Percentiles rank a stretch among this genome's conserved stretches.
Conservation (phyloP, 1,140 invertebrate species). For the Caerostris darwini region DNA sequence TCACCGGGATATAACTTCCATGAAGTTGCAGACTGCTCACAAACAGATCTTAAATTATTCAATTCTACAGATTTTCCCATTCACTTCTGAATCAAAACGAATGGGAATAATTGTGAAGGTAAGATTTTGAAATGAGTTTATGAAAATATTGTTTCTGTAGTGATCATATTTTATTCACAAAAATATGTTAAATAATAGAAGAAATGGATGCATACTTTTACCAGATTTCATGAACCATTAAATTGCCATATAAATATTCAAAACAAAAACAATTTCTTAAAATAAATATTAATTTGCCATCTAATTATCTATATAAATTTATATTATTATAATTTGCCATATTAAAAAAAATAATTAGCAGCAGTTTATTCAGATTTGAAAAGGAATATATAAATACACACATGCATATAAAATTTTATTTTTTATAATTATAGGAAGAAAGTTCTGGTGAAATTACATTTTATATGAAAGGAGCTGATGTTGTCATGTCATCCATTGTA, state of each 20-base stretch:
- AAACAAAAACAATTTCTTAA: no score
- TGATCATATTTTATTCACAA: neutral
- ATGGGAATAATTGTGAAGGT: slow-evolving; percentile 99
- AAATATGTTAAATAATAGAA: no score
- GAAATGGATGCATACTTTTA: no score
- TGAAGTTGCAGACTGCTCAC: slow-evolving; percentile 90
- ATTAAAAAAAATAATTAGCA: no score
- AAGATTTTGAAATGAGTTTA: slow-evolving; percentile 47
- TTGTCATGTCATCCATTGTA: slow-evolving; percentile 95
- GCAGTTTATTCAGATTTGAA: no score
- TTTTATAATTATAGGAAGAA: slow-evolving; percentile 85
- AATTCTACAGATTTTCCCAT: slow-evolving; percentile 98
- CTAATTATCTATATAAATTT: no score
- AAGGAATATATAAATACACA: no score
- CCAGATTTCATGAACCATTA: no score
- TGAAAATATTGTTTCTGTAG: slow-evolving; percentile 1
- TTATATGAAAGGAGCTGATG: slow-evolving; percentile 98
- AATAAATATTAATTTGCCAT: no score
- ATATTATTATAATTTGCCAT: no score
- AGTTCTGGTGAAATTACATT: slow-evolving; percentile 94
- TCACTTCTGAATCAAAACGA: slow-evolving; percentile 98
- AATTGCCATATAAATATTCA: no score
- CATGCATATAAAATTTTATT: neutral
- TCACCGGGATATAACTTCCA: slow-evolving; percentile 88
- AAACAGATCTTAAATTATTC: slow-evolving; percentile 89